These are phyloP conservation scores for Drosophila lacicola DNA, from an alignment of 2,888 invertebrate genomes.

Conservation along the genomic window DNA sequence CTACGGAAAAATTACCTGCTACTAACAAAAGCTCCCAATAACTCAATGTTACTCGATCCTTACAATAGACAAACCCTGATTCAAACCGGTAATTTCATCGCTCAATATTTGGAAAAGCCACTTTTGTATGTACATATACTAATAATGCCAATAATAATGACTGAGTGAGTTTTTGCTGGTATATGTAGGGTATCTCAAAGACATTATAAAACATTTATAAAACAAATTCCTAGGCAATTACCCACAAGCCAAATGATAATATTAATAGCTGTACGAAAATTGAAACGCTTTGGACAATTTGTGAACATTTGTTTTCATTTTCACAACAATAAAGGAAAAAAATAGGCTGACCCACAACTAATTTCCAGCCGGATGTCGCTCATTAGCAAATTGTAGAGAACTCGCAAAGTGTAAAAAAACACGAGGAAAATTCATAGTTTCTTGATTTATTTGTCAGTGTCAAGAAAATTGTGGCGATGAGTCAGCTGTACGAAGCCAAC, in stretches of 20 bases:
- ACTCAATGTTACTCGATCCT: too few species aligned
- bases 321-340: conserved; percentile 7
- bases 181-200: too few species aligned
- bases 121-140: too few species aligned
- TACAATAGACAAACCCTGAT: too few species aligned
- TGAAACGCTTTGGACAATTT: conserved; percentile 36
- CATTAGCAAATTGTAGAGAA: conserved; percentile 46
- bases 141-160: too few species aligned
- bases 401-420: conserved; percentile 24
- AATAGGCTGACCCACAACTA: conserved; percentile 19
- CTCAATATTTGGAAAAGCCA: too few species aligned
- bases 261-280: conserved; percentile 28
- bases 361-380: conserved; percentile 47
- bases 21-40: too few species aligned
- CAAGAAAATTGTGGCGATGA: conserved; percentile 43
- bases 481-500: conserved; percentile 50
- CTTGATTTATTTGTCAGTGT: conserved; percentile 43
- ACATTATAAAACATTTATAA: too few species aligned
- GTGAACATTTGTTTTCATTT: conserved; percentile 43
- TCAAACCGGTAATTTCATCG: too few species aligned
- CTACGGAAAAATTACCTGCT: too few species aligned
- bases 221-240: not conserved
- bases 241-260: not conserved
- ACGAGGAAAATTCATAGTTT: conserved; percentile 19
- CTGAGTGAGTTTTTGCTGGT: too few species aligned